Evolutionary conservation across 2,888 invertebrate species (phyloP), one percentile per base, ranked within the genome.

Genomic region (Allacma fusca): DNA sequence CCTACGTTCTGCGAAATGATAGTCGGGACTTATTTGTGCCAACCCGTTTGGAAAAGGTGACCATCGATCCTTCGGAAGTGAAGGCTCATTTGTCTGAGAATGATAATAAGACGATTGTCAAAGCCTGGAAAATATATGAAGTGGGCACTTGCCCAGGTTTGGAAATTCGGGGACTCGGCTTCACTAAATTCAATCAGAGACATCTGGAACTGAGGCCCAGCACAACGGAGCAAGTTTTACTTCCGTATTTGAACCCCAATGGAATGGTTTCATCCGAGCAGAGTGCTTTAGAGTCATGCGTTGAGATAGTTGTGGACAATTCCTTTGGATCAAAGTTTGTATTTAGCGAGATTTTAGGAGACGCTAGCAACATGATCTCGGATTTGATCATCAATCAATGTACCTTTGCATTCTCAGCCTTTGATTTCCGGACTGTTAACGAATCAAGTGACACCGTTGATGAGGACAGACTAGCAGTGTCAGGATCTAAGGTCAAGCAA

Each of bases 21-120:
- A 90, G 91, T 0, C 89, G 93, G 29, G 90, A 91, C 1, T 89
- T 94, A 5, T 89, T 91, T 84, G 89, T 94, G 0, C 95, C 95
- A 0, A 94, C 93, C 0, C 90, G 92, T 75, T 91, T 94, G 43
- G 90, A 91, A 84, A 91, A 90, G 84, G 86, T 94, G 0, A 89
- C 90, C 21, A 92, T 94, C 62, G 91, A 93, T 84, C 91, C 92
- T 0, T 13, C 40, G 23, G 43, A 43, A 5, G 64, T 79, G 12
- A 43, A 43, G 44, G 44, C 9, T 43, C 19, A 13, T 43, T n/a
- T n/a, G n/a, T n/a, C n/a, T n/a, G n/a, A n/a, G n/a, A n/a, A n/a
- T n/a, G n/a, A n/a, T n/a, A n/a, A n/a, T n/a, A n/a, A n/a, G n/a
- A n/a, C n/a, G n/a, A n/a, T n/a, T n/a, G 44, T 43, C 12, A 43